Evolutionary conservation across 2,888 invertebrate genomes (phyloP).

Genomic region (Frankliniella fusca): DNA sequence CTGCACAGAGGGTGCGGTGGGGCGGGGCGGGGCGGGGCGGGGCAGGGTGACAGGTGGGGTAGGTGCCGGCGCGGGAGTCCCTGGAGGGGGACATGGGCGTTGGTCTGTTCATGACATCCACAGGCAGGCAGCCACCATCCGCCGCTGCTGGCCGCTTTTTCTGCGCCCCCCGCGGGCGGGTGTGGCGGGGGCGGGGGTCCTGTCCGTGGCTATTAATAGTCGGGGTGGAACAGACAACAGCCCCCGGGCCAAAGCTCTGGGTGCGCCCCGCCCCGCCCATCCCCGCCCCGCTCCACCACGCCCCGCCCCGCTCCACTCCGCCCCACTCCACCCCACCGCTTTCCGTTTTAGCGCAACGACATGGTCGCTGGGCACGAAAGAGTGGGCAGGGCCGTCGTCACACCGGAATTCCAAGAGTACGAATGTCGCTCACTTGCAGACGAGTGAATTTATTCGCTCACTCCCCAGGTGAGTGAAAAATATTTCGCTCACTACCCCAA

Average conservation of each 20-base stretch:
- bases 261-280: not conserved
- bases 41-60: not conserved
- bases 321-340: too few species aligned
- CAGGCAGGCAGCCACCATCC: not conserved
- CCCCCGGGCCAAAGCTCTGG: not conserved
- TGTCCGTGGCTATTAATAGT: not conserved
- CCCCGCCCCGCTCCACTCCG: too few species aligned
- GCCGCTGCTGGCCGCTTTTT: not conserved
- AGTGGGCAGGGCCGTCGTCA: too few species aligned
- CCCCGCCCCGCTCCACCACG: not conserved
- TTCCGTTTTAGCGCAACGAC: too few species aligned
- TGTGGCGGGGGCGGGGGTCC: not conserved
- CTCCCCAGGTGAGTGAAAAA: too few species aligned
- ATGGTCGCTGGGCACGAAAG: too few species aligned
- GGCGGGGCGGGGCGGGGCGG: conserved; percentile 25
- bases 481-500: too few species aligned
- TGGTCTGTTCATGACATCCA: not conserved
- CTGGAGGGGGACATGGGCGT: not conserved
- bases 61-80: too few species aligned
- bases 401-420: too few species aligned
- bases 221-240: not conserved
- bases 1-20: not conserved
- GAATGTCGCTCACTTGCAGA: too few species aligned
- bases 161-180: not conserved
- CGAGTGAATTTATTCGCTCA: too few species aligned